A percentile compares a stretch with the other conserved stretches of the same genome.
phyloP scores from a whole-genome alignment of 2,888 invertebrate species.

The Synanthedon vespiformis region DNA sequence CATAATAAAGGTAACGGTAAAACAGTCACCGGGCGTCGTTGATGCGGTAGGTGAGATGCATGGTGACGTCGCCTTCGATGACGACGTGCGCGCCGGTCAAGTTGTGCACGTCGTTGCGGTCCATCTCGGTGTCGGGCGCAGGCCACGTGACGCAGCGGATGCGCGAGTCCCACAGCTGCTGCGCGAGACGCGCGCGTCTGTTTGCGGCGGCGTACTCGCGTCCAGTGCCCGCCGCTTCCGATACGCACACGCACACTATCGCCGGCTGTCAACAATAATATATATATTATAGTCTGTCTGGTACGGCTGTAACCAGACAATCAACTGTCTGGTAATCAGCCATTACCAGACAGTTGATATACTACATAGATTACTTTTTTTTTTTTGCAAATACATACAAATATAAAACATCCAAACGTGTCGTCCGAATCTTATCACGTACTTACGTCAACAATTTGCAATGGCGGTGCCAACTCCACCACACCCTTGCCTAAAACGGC shows the following conservation, averaged over 20 bases:
- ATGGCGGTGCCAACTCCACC: constrained; percentile 66
- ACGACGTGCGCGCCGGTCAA: constrained; percentile 21
- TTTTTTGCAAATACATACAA: too few relatives aligned
- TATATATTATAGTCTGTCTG: too few relatives aligned
- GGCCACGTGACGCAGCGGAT: constrained; percentile 47
- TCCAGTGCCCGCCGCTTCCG: constrained; percentile 29
- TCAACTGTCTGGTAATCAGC: too few relatives aligned
- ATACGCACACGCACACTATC: constrained; percentile 38
- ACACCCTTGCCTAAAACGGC: constrained; percentile 74
- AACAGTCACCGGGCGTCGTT: too few relatives aligned
- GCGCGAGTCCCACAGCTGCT: constrained; percentile 78
- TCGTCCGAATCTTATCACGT: too few relatives aligned
- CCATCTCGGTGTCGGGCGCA: constrained; percentile 18
- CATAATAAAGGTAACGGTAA: too few relatives aligned
- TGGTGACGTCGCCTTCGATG: constrained; percentile 24
- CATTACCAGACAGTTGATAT: too few relatives aligned
- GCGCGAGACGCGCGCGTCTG: constrained; percentile 28
- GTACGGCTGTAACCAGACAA: too few relatives aligned
- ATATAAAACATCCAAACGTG: too few relatives aligned
- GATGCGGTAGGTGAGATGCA: constrained; percentile 24
- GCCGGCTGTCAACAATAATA: constrained; percentile 19
- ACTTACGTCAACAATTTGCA: background rate
- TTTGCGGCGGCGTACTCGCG: constrained; percentile 27
- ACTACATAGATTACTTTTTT: too few relatives aligned
- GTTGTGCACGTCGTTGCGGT: background rate